phyloP scores from a whole-genome alignment of 1,140 invertebrate genomes.

The Dufourea novaeangliae region DNA sequence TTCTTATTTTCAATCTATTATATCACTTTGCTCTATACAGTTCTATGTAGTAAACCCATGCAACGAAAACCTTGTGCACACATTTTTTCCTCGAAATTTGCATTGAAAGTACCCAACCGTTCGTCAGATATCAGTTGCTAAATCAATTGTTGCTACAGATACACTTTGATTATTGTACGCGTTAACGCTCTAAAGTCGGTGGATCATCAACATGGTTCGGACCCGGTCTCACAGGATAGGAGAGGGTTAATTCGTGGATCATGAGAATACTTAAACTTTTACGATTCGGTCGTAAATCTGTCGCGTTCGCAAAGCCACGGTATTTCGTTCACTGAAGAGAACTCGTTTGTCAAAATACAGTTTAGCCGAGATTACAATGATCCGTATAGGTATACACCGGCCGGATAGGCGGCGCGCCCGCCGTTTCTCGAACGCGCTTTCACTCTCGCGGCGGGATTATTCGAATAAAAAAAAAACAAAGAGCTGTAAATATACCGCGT shows the following conservation, averaged over 20 bases:
- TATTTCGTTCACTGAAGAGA: slow-evolving; percentile 8
- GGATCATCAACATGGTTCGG: too few species aligned
- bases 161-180: too few species aligned
- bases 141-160: too few species aligned
- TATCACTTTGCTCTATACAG: too few species aligned
- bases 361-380: slow-evolving; percentile 60
- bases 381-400: slow-evolving; percentile 29
- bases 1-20: too few species aligned
- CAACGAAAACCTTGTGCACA: too few species aligned
- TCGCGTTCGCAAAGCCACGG: slow-evolving; percentile 37
- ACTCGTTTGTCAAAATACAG: slow-evolving; percentile 54
- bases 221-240: background rate
- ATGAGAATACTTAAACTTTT: slow-evolving; percentile 23
- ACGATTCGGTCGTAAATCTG: slow-evolving; percentile 48
- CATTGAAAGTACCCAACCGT: too few species aligned
- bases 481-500: slow-evolving; percentile 54
- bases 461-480: too few species aligned
- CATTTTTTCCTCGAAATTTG: too few species aligned
- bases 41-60: too few species aligned
- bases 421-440: background rate
- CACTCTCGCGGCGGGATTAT: slow-evolving; percentile 44
- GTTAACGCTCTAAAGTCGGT: too few species aligned
- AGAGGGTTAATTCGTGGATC: slow-evolving; percentile 43
- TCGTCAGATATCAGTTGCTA: too few species aligned
- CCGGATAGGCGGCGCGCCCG: background rate